These are phyloP conservation scores for Hormiphora californensis DNA, from an alignment of 37 sponge, comb jelly and placozoan species.

Conservation along the genomic window DNA sequence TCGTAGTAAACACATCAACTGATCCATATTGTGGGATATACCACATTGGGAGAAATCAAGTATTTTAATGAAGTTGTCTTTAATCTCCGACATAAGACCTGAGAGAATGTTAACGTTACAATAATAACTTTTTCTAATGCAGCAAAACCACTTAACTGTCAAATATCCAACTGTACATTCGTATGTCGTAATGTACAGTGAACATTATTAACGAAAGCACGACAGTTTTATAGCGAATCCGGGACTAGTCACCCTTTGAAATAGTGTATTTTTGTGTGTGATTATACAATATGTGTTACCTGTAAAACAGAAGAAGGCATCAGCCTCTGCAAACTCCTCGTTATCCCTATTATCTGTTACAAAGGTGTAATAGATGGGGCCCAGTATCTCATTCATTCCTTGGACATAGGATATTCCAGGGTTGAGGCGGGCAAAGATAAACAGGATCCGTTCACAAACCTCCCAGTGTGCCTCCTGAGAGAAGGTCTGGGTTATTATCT, in stretches of 20 bases:
- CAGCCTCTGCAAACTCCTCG: slow-evolving; percentile 82
- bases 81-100: slow-evolving; percentile 86
- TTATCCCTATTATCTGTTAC: slow-evolving; percentile 58
- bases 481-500: neutral
- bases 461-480: slow-evolving; percentile 93
- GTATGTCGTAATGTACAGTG: too few species aligned
- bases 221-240: too few species aligned
- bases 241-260: too few species aligned
- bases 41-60: slow-evolving; percentile 79
- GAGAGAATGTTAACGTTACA: too few species aligned
- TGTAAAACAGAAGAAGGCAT: slow-evolving; percentile 95
- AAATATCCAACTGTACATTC: too few species aligned
- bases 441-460: slow-evolving; percentile 86
- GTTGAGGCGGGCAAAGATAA: slow-evolving; percentile 87
- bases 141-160: too few species aligned
- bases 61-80: slow-evolving; percentile 83
- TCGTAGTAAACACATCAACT: slow-evolving; percentile 66
- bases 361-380: slow-evolving; percentile 92
- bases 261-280: too few species aligned
- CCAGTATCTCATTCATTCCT: slow-evolving; percentile 97
- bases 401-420: slow-evolving; percentile 62
- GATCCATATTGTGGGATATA: slow-evolving; percentile 66
- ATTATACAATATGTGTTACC: too few species aligned
- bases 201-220: too few species aligned
- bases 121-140: too few species aligned